Evolutionary conservation across 2,888 invertebrate genomes (phyloP), one percentile per base, ranked within the genome.

Genomic region (Drosophila barbarae): DNA sequence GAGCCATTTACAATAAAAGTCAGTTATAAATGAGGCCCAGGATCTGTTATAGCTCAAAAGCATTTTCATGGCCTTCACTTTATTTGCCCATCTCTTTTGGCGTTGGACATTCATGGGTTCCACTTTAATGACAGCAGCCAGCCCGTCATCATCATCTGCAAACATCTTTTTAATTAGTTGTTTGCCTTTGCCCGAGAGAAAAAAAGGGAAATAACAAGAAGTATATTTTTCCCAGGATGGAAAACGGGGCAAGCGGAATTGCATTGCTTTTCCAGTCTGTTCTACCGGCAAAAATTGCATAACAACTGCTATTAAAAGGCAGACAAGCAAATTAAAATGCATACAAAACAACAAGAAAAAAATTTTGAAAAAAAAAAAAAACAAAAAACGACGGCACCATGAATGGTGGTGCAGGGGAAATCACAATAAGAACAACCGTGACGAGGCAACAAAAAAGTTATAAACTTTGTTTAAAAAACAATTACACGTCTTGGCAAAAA

Each of bases 401-500:
- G 67, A 74, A 54, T 54, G 38, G 26, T 50, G 21, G 39, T 41
- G 21, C 13, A 21, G 8, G 9, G 26, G 28, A 65, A 49, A 56
- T 56, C 51, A 57, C 69, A 53, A 30, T 46, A 66, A 61, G 59
- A 59, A 64, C 60, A 55, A 55, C 47, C 73, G 55, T 51, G 59
- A 66, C 65, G 57, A 47, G 34, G 54, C 53, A 44, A 47, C 46
- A 52, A 53, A 79, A 79, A 79, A 79, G 85, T 84, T 84, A 82
- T 79, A 72, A 84, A 79, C 83, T 79, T 79, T 79, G 83, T 73
- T 79, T 83, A 76, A 85, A 84, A 85, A 79, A 79, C 79, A 79
- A 79, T 79, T 79, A 79, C 79, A 79, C 82, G 80, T 61, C 65
- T 63, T 61, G 65, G 69, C 61, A 60, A 63, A 59, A 67, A 57